These are phyloP conservation scores for Paedocypris micromegethes DNA, from an alignment of 2,797 vertebrate species.

Conservation along the genomic window DNA sequence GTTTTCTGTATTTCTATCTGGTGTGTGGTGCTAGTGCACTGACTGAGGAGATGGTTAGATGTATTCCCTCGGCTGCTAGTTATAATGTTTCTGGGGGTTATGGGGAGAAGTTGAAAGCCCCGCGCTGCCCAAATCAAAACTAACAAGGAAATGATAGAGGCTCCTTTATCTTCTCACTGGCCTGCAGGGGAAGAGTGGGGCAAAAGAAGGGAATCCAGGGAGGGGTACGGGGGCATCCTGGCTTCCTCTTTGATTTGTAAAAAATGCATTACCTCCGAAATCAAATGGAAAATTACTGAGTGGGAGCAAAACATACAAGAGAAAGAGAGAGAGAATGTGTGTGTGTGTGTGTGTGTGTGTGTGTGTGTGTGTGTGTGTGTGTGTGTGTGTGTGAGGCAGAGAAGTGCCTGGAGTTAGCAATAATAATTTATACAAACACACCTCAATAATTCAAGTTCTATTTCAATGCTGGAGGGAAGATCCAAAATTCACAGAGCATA, in stretches of 20 bases:
- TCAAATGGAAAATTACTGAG: constrained; percentile 86
- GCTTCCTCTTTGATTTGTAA: constrained; percentile 88
- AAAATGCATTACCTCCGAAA: constrained; percentile 91
- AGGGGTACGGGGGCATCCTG: constrained; percentile 57
- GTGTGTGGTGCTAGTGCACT: constrained; percentile 41
- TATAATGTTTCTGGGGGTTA: constrained; percentile 98
- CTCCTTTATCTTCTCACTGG: constrained; percentile 83
- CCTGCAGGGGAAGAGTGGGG: constrained; percentile 65
- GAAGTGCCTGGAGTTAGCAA: constrained; percentile 81
- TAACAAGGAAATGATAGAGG: constrained; percentile 93
- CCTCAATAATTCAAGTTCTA: constrained; percentile 83
- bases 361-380: constrained; percentile 37
- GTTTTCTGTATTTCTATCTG: constrained; percentile 43
- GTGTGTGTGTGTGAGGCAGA: constrained; percentile 50
- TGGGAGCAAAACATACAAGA: constrained; percentile 65
- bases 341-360: constrained; percentile 36
- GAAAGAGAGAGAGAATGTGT: constrained; percentile 37
- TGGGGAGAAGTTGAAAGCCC: constrained; percentile 92
- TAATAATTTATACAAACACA: constrained; percentile 88
- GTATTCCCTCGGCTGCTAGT: constrained; percentile 93
- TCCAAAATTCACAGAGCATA: constrained; percentile 85
- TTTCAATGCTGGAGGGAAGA: constrained; percentile 82
- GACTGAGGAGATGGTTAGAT: constrained; percentile 62
- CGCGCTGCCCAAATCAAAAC: constrained; percentile 89
- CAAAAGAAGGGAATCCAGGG: constrained; percentile 57